A percentile compares a stretch with the other conserved stretches of the same genome.
phyloP scores from a whole-genome alignment of 2,113 vertebrate species.

The Suricata suricatta region DNA sequence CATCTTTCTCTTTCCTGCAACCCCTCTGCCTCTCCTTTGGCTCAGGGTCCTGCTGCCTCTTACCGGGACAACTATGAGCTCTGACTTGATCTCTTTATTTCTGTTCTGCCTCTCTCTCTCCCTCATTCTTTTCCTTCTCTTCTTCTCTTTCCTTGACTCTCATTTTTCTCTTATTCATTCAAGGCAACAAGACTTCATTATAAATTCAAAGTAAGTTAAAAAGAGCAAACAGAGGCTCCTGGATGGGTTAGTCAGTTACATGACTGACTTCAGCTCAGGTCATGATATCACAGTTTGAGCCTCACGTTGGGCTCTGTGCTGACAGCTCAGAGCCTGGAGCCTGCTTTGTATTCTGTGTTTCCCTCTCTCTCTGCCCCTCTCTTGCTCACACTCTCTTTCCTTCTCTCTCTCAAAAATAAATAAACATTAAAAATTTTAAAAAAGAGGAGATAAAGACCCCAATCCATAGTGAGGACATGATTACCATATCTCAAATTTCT shows the following conservation, averaged over 20 bases:
- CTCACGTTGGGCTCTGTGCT: too few species aligned
- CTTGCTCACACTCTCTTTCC: too few species aligned
- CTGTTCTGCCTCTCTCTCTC: not conserved
- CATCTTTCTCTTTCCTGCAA: not conserved
- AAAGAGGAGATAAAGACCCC: not conserved
- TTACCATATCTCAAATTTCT: not conserved
- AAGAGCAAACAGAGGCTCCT: not conserved
- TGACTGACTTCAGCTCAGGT: too few species aligned
- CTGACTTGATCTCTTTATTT: not conserved
- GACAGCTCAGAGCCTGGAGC: too few species aligned
- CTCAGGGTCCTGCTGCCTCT: not conserved
- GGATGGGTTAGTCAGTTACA: too few species aligned
- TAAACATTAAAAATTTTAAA: too few species aligned
- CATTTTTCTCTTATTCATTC: not conserved
- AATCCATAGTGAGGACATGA: not conserved
- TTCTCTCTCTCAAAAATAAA: too few species aligned
- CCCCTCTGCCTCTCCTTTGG: not conserved
- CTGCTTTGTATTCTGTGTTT: too few species aligned
- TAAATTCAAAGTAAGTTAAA: slow-evolving; percentile 40
- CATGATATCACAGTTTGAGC: too few species aligned
- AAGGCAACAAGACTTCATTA: not conserved
- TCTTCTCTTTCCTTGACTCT: not conserved
- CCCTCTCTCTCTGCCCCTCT: too few species aligned
- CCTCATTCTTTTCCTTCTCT: not conserved
- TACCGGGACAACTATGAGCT: not conserved